Conservation (phyloP, 2,113 vertebrate species). For the Strix uralensis region DNA sequence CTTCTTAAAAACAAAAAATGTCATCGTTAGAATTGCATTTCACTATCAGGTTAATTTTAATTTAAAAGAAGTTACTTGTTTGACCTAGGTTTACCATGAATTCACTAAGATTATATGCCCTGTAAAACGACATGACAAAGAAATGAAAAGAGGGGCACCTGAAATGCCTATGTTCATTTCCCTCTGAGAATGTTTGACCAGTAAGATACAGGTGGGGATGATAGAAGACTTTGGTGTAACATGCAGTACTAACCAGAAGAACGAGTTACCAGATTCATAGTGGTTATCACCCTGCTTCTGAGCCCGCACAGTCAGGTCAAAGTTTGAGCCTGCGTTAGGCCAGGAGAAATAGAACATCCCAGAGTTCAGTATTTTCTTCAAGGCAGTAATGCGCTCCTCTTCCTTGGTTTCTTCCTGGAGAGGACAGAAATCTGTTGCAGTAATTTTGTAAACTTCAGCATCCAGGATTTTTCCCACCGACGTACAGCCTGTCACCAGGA, state of each 20-base stretch:
- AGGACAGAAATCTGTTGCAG: constrained; percentile 76
- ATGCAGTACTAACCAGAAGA: constrained; percentile 78
- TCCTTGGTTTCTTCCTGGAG: constrained; percentile 78
- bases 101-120: neutral
- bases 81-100: neutral
- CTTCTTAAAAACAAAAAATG: neutral
- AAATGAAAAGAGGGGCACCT: neutral
- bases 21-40: neutral
- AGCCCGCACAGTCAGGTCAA: constrained; percentile 78
- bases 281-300: constrained; percentile 75
- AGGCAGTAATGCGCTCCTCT: constrained; percentile 71
- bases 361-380: constrained; percentile 78
- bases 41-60: neutral
- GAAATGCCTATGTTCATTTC: neutral
- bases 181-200: neutral
- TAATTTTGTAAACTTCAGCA: constrained; percentile 81
- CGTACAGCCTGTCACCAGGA: constrained; percentile 79
- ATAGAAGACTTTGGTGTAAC: neutral
- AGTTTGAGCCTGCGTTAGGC: constrained; percentile 73
- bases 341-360: constrained; percentile 81
- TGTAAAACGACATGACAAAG: neutral
- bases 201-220: neutral
- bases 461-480: constrained; percentile 80
- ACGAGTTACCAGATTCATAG: constrained; percentile 72
- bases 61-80: neutral